Conservation (phyloP, 2,797 vertebrate genomes). For the Morus bassanus region DNA sequence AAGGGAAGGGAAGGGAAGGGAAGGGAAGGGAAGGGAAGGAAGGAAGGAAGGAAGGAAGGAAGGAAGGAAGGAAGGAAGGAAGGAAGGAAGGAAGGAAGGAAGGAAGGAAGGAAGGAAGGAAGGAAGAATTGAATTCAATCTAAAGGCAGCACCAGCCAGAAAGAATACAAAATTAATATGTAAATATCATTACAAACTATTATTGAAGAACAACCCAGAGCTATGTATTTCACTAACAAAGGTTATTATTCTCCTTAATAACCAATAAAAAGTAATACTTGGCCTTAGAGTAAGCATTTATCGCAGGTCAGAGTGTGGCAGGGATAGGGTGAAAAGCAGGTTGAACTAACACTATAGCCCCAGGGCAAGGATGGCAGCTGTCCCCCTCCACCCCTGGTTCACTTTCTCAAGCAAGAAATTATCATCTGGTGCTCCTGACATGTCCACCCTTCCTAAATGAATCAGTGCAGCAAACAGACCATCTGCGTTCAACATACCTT, state of each 20-base stretch:
- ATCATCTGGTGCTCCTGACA: neutral
- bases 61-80: too few relatives aligned
- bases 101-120: neutral
- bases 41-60: neutral
- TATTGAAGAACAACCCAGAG: neutral
- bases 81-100: too few relatives aligned
- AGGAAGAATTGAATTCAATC: neutral
- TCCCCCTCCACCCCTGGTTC: neutral
- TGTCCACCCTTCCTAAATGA: rapidly evolving
- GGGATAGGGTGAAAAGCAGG: neutral
- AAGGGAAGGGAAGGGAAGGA: too few relatives aligned
- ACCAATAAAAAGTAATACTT: neutral
- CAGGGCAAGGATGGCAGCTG: neutral
- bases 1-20: too few relatives aligned
- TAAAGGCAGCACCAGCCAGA: neutral
- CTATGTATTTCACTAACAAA: neutral
- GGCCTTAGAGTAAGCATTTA: neutral
- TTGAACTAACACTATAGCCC: neutral
- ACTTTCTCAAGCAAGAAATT: neutral
- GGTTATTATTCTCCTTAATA: neutral
- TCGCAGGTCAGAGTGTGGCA: neutral
- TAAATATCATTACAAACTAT: neutral
- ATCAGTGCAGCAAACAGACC: neutral
- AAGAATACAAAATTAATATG: neutral
- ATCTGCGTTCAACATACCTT: neutral